A percentile compares a stretch with the other conserved stretches of the same genome.
Evolutionary conservation across 1,140 invertebrate genomes (phyloP).

Genomic region (Arctopsyche grandis): DNA sequence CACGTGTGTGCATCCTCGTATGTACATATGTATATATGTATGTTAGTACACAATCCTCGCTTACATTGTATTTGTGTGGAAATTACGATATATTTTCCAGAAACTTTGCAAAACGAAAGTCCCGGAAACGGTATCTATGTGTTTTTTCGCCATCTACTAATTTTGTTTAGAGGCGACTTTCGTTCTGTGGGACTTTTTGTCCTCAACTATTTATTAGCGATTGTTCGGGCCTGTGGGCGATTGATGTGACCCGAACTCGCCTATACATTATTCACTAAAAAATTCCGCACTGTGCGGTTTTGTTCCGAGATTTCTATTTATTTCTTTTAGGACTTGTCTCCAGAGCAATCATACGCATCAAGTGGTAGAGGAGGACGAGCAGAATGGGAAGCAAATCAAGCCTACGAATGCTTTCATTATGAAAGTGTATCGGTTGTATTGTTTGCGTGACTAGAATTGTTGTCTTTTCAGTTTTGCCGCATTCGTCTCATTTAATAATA

Average conservation of each 20-base stretch:
- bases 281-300: too few species aligned
- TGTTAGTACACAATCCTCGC: too few species aligned
- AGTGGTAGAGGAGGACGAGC: neutral
- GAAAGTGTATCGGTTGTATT: neutral
- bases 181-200: neutral
- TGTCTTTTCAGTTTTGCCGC: neutral
- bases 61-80: too few species aligned
- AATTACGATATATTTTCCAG: too few species aligned
- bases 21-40: too few species aligned
- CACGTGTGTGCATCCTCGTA: too few species aligned
- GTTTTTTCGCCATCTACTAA: neutral
- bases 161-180: neutral
- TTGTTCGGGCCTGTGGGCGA: too few species aligned
- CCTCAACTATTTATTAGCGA: neutral
- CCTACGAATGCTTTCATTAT: slow-evolving; percentile 5
- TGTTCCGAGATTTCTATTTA: neutral
- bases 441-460: neutral
- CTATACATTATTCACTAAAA: too few species aligned
- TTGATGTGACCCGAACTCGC: too few species aligned
- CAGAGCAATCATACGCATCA: neutral
- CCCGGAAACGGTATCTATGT: neutral
- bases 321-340: neutral
- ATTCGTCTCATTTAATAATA: neutral
- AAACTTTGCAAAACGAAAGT: neutral
- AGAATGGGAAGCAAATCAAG: neutral